Evolutionary conservation across 2,888 invertebrate species (phyloP).

Genomic region (Noctuana brunneofusca): DNA sequence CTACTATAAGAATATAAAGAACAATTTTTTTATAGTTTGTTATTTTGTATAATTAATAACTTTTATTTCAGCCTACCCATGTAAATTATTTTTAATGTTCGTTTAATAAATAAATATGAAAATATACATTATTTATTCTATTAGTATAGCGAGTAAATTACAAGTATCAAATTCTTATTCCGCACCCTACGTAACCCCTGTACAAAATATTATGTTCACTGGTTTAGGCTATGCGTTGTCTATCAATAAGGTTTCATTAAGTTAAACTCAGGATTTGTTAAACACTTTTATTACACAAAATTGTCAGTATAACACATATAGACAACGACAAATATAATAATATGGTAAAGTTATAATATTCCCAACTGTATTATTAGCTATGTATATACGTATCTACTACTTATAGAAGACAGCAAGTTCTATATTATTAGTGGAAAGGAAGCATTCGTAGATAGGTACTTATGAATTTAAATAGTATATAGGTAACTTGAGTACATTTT

Average conservation of each 20-base stretch:
- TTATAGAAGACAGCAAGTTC: neutral
- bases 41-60: neutral
- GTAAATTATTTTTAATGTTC: slow-evolving; percentile 41
- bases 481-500: slow-evolving; percentile 3
- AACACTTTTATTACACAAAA: slow-evolving; percentile 38
- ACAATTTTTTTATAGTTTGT: neutral
- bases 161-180: too few species aligned
- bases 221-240: neutral
- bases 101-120: slow-evolving; percentile 59
- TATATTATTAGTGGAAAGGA: neutral
- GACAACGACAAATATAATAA: slow-evolving; percentile 27
- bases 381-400: slow-evolving; percentile 1
- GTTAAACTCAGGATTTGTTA: slow-evolving; percentile 22
- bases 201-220: too few species aligned
- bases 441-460: neutral
- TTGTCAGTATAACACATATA: slow-evolving; percentile 33
- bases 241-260: neutral
- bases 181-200: too few species aligned
- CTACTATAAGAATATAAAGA: slow-evolving; percentile 24
- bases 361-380: neutral
- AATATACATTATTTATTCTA: slow-evolving; percentile 26
- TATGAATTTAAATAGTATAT: neutral
- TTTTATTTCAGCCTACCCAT: slow-evolving; percentile 1
- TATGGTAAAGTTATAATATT: slow-evolving; percentile 13
- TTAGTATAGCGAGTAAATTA: too few species aligned